Evolutionary conservation across 2,113 vertebrate genomes (phyloP).

Genomic region (Paedocypris sp.): DNA sequence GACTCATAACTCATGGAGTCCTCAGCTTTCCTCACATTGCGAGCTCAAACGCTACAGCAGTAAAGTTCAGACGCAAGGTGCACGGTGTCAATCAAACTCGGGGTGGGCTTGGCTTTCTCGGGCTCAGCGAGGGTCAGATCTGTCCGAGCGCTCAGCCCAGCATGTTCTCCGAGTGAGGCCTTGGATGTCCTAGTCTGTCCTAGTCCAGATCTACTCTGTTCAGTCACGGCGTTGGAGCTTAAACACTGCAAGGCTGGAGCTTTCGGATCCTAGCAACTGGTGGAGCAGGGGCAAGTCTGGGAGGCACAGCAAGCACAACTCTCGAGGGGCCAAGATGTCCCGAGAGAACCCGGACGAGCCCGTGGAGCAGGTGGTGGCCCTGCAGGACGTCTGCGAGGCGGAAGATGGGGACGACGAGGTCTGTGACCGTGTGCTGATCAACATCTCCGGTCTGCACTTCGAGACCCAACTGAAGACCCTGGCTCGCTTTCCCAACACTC

Average conservation of each 20-base stretch:
- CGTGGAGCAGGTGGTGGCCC: conserved; percentile 41
- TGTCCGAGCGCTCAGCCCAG: conserved; percentile 25
- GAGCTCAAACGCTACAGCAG: neutral
- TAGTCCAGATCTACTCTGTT: too few relatives aligned
- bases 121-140: conserved; percentile 60
- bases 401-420: conserved; percentile 59
- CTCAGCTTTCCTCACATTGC: neutral
- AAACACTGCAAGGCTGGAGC: conserved; percentile 13
- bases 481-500: conserved; percentile 75
- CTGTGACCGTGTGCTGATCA: conserved; percentile 80
- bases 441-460: conserved; percentile 87
- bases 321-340: conserved; percentile 52
- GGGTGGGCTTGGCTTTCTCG: conserved; percentile 63
- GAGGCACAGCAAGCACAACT: conserved; percentile 44
- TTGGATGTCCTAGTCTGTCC: too few relatives aligned
- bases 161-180: conserved; percentile 1
- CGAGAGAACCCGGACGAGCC: conserved; percentile 55
- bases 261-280: conserved; percentile 31
- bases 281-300: conserved; percentile 34
- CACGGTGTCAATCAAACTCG: conserved; percentile 52
- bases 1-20: neutral
- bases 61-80: conserved; percentile 33
- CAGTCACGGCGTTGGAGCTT: neutral
- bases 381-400: conserved; percentile 44
- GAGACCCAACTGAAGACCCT: conserved; percentile 87